Evolutionary conservation across 2,888 invertebrate species (phyloP).

Genomic region (Nomada lathburiana): DNA sequence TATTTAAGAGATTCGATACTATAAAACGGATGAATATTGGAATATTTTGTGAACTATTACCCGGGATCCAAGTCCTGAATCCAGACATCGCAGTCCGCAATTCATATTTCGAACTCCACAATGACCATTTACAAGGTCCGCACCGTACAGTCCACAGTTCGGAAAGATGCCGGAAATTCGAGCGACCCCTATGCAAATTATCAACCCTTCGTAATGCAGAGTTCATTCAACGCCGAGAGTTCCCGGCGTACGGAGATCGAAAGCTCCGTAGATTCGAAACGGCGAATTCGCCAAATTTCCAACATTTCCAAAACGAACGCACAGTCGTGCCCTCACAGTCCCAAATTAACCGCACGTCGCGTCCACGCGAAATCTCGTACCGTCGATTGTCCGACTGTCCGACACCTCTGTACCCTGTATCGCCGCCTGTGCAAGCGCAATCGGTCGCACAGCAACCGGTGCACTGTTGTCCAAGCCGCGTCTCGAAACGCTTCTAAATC

Average conservation of each 20-base stretch:
- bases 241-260: neutral
- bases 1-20: no score
- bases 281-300: neutral
- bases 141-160: neutral
- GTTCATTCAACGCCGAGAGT: no score
- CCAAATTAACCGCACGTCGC: neutral
- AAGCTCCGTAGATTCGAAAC: neutral
- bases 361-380: neutral
- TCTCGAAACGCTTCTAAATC: conserved; percentile 23
- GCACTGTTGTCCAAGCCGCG: conserved; percentile 2
- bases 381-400: neutral
- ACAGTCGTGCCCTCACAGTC: neutral
- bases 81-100: neutral
- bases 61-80: neutral
- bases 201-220: no score
- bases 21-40: no score
- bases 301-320: neutral
- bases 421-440: neutral
- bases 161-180: neutral
- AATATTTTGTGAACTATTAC: no score
- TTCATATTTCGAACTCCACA: neutral
- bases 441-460: neutral
- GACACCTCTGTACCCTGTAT: no score
- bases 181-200: no score
- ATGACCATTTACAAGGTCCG: neutral